Evolutionary conservation across 2,888 invertebrate genomes (phyloP), one percentile per base, ranked within the genome.

Genomic region (Tipula confusa): DNA sequence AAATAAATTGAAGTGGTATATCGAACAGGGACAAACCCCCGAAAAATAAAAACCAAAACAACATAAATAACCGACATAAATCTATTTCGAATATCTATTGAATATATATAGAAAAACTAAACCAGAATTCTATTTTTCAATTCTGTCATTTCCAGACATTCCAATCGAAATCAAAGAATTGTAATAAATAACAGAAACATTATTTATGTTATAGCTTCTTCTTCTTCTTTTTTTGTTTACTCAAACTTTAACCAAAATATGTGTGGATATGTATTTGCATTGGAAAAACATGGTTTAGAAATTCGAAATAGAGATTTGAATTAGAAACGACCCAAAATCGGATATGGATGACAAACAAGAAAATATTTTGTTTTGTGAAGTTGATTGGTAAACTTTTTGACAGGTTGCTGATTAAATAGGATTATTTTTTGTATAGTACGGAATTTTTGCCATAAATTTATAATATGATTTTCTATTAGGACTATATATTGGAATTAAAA

Each of bases 131-230:
- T 64, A 64, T 64, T 24, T 64, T 64, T 64, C 64, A 64, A 64
- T 43, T 1, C 64, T 64, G 64, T 64, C 64, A 64, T 24, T 64
- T 18, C 64, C 64, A 64, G 64, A 64, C 64, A 64, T 64, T 64
- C 64, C 64, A 64, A 64, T 64, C 64, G 64, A 64, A 64, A 64
- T 64, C 64, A 64, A 64, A 64, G 64, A 64, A 64, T 64, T 64
- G 64, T 64, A 64, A 64, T 64, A 64, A 64, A 64, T 64, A 64
- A 64, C 24, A 64, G 15, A 48, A 48, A 48, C 48, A 18, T 18
- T 18, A 4, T 64, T 24, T 64, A 24, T 64, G 64, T 64, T 64
- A 24, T 24, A 9, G 24, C 24, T 18, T 0, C 9, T 64, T 24
- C 24, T 18, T 0, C 9, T 64, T 24, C 9, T 0, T 64, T 64